These are phyloP conservation scores for Ailurus styani DNA, from an alignment of 2,113 vertebrate species.

Conservation along the genomic window DNA sequence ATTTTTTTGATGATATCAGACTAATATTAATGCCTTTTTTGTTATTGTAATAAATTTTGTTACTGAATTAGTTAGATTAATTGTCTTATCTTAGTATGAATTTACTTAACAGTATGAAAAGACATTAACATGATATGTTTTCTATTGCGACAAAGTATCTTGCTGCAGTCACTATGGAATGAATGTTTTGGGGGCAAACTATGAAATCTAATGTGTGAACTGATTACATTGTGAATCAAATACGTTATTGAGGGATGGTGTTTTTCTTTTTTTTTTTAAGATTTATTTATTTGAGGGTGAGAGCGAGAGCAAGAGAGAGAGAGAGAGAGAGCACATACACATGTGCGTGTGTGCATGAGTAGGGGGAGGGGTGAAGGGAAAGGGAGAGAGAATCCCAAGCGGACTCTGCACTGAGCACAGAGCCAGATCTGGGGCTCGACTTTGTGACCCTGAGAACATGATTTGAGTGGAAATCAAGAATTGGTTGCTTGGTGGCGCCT, in stretches of 20 bases:
- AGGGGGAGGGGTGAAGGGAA: not conserved
- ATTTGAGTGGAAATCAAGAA: not conserved
- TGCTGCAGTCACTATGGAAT: not conserved
- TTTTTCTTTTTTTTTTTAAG: not conserved
- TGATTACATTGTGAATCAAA: constrained; percentile 10
- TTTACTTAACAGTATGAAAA: not conserved
- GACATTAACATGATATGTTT: not conserved
- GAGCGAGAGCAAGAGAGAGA: not conserved
- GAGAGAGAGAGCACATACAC: too few relatives aligned
- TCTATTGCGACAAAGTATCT: constrained; percentile 13
- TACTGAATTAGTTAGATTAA: constrained; percentile 32
- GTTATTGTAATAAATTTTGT: constrained; percentile 16
- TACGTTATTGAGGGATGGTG: not conserved
- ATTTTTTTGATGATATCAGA: not conserved
- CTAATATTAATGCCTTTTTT: not conserved
- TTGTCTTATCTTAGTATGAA: not conserved
- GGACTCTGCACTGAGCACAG: not conserved
- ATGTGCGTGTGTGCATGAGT: not conserved
- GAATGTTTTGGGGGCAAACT: not conserved
- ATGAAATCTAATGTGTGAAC: not conserved
- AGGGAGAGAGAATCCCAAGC: not conserved
- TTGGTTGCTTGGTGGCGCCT: too few relatives aligned
- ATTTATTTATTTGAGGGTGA: not conserved
- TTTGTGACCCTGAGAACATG: not conserved
- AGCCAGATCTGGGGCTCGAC: not conserved